Conservation (phyloP, 2,797 vertebrate species). For the Pygocentrus nattereri region DNA sequence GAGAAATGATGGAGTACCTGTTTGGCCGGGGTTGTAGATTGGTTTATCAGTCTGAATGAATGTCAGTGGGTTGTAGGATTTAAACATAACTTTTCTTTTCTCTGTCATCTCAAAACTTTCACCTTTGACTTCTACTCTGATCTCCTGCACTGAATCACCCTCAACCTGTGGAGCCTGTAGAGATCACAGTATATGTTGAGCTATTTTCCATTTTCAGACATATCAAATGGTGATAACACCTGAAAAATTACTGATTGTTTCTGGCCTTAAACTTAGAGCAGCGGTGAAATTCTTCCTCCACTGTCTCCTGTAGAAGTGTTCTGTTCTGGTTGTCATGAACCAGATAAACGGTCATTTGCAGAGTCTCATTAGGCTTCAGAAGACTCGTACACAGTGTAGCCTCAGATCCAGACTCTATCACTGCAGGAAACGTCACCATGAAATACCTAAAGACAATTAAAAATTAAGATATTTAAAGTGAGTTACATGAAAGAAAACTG, state of each 20-base stretch:
- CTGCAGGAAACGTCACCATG: slow-evolving; percentile 71
- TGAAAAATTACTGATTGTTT: background rate
- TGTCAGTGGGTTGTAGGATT: slow-evolving; percentile 64
- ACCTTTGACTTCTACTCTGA: slow-evolving; percentile 77
- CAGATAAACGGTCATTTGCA: slow-evolving; percentile 69
- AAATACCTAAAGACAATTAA: slow-evolving; percentile 63
- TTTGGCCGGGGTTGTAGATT: slow-evolving; percentile 88
- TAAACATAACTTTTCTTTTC: slow-evolving; percentile 76
- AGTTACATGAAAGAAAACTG: background rate
- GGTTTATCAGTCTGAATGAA: slow-evolving; percentile 92
- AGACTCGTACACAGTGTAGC: slow-evolving; percentile 70
- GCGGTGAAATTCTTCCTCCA: slow-evolving; percentile 60
- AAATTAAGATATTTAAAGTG: background rate
- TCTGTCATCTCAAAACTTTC: slow-evolving; percentile 72
- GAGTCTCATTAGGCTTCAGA: slow-evolving; percentile 68
- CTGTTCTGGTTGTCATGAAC: slow-evolving; percentile 35
- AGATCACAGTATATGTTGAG: background rate
- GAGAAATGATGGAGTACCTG: slow-evolving; percentile 69
- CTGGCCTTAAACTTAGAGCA: slow-evolving; percentile 62
- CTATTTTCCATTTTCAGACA: background rate
- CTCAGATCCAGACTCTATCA: slow-evolving; percentile 68
- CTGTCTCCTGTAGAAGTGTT: slow-evolving; percentile 59
- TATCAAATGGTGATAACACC: background rate
- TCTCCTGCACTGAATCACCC: slow-evolving; percentile 17
- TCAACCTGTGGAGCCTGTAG: slow-evolving; percentile 66